A percentile compares a stretch with the other conserved stretches of the same genome.
Conservation (phyloP, 1,140 invertebrate genomes). For the Berghia stephanieae region DNA sequence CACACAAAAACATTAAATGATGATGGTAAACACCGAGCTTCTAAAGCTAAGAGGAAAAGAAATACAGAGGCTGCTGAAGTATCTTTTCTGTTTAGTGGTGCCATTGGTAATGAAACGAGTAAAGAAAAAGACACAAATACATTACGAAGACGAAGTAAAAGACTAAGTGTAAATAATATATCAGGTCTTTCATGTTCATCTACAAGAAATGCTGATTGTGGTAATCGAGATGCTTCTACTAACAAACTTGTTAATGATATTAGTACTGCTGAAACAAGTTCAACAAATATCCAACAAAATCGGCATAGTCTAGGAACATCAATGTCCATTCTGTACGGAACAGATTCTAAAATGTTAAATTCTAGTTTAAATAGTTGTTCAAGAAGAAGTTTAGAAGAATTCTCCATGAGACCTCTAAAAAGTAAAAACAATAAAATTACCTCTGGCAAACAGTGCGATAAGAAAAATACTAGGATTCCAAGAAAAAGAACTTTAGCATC, state of each 20-base stretch:
- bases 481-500: neutral
- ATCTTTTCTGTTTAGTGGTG: slow-evolving; percentile 12
- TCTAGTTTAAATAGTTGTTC: neutral
- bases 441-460: too few species aligned
- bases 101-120: neutral
- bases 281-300: neutral
- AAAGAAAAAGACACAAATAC: neutral
- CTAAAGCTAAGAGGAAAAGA: too few species aligned
- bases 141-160: neutral
- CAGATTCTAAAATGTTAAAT: neutral
- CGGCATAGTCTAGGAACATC: neutral
- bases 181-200: neutral
- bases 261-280: too few species aligned
- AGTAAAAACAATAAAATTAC: neutral
- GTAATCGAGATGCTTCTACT: too few species aligned
- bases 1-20: neutral
- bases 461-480: too few species aligned
- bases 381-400: slow-evolving; percentile 19
- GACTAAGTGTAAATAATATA: neutral
- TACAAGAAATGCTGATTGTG: neutral
- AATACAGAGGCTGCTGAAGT: too few species aligned
- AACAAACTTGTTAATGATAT: neutral
- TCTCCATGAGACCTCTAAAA: neutral
- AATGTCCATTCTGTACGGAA: slow-evolving; percentile 16
- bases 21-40: slow-evolving; percentile 3